Conservation (phyloP, 1,140 invertebrate genomes). For the Trichonephila clavipes region DNA sequence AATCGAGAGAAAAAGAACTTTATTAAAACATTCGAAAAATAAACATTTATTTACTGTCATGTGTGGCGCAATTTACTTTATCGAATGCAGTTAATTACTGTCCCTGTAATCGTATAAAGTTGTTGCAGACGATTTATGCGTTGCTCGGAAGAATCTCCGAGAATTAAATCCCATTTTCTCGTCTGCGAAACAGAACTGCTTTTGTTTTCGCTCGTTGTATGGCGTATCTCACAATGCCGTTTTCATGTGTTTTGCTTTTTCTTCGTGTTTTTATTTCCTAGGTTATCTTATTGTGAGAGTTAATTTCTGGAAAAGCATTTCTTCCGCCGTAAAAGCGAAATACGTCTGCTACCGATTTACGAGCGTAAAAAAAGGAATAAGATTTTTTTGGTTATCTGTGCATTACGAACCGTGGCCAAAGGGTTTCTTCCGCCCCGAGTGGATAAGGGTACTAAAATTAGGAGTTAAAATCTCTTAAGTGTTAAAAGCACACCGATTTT, state of each 20-base stretch:
- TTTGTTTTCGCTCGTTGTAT: background rate
- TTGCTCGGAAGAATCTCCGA: background rate
- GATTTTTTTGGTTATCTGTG: too few species aligned
- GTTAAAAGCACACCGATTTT: too few species aligned
- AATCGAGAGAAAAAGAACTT: background rate
- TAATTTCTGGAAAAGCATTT: slow-evolving; percentile 41
- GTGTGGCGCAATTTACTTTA: slow-evolving; percentile 18
- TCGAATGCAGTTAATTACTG: slow-evolving; percentile 29
- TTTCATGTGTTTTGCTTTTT: slow-evolving; percentile 10
- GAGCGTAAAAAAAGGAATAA: background rate
- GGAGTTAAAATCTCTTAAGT: too few species aligned
- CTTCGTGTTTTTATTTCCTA: background rate
- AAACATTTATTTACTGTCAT: background rate
- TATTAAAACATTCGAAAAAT: background rate
- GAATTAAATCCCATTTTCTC: slow-evolving; percentile 41
- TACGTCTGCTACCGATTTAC: slow-evolving; percentile 42
- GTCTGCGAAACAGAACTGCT: background rate
- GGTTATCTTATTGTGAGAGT: background rate
- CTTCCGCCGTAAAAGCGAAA: slow-evolving; percentile 21
- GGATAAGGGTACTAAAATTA: too few species aligned
- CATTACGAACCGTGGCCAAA: too few species aligned
- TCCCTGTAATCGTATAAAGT: slow-evolving; percentile 10
- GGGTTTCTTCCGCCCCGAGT: too few species aligned
- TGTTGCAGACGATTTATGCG: slow-evolving; percentile 34
- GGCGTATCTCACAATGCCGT: background rate